These are phyloP conservation scores for Linepithema humile DNA, from an alignment of 1,140 invertebrate species.

Conservation along the genomic window DNA sequence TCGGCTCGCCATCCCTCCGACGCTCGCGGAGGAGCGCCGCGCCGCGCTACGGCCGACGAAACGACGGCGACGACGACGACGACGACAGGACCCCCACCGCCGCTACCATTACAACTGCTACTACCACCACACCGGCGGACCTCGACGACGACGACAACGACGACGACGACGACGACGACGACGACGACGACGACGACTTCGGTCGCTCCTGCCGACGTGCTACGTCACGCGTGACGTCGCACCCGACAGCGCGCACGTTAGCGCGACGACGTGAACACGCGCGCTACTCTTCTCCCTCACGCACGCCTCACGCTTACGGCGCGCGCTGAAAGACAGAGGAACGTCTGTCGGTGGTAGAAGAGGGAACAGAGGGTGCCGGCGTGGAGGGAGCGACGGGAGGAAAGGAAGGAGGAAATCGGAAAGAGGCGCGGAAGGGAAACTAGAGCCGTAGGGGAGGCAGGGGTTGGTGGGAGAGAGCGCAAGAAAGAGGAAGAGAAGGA, in stretches of 20 bases:
- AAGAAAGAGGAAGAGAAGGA: slow-evolving; percentile 30
- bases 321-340: slow-evolving; percentile 54
- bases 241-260: slow-evolving; percentile 54
- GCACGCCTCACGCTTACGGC: slow-evolving; percentile 39
- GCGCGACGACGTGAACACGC: slow-evolving; percentile 52
- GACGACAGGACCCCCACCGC: slow-evolving; percentile 18
- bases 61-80: slow-evolving; percentile 65
- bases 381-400: slow-evolving; percentile 13
- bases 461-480: slow-evolving; percentile 47
- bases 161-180: slow-evolving; percentile 4
- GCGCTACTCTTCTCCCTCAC: slow-evolving; percentile 57
- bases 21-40: slow-evolving; percentile 57
- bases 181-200: slow-evolving; percentile 6
- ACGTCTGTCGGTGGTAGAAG: slow-evolving; percentile 19
- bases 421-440: slow-evolving; percentile 31
- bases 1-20: slow-evolving; percentile 59
- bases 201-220: slow-evolving; percentile 52
- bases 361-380: slow-evolving; percentile 14
- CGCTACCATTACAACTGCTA: slow-evolving; percentile 6
- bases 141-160: background rate
- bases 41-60: slow-evolving; percentile 58
- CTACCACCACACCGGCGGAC: slow-evolving; percentile 1
- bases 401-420: slow-evolving; percentile 50
- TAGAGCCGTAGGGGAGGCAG: slow-evolving; percentile 30
- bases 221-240: slow-evolving; percentile 78